Evolutionary conservation across 2,797 vertebrate genomes (phyloP), one percentile per base, ranked within the genome.

Genomic region (Hipposideros larvatus): DNA sequence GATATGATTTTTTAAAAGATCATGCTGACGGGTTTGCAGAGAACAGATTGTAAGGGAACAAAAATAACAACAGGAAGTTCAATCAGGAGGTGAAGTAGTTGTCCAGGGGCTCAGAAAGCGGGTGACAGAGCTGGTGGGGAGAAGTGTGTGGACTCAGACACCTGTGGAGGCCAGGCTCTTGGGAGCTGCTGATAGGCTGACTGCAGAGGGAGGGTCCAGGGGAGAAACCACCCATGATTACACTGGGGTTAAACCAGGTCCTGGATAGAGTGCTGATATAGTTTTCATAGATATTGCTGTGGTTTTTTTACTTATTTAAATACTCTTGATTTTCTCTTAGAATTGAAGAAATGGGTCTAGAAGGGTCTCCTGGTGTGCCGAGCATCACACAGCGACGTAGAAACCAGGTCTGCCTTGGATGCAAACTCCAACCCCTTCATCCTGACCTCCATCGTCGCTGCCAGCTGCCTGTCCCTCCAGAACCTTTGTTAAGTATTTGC

Each of bases 401-500:
- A n/a, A 79, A 41, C 41, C 71, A 16, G 53, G 43, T 53, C 13
- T 6, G 10, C 53, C 26, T n/a, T 24, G 2, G 34, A n/a, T n/a
- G 70, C 26, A 11, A 19, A 14, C 37, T 70, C 34, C 37, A 55
- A 75, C 70, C 46, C 74, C 55, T 73, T 75, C 16, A 37, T 18
- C 24, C 15, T 34, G 46, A 41, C 28, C 51, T 37, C 21, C 3
- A 13, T 7, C 31, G 0, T 4, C 0, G n/a, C 77, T 68, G 19
- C 68, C 28, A 15, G 31, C 83, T 70, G 61, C 71, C 57, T 0
- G 15, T 37, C 74, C 86, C 65, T 78, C 93, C 41, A 18, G 51
- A 18, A 51, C 66, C 63, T 96, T 68, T 26, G 55, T 57, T 31
- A 95, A 82, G 28, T 61, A 70, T 86, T 82, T 90, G 85, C 83